phyloP scores from a whole-genome alignment of 1,140 invertebrate species.

The Cotesia chilonis region DNA sequence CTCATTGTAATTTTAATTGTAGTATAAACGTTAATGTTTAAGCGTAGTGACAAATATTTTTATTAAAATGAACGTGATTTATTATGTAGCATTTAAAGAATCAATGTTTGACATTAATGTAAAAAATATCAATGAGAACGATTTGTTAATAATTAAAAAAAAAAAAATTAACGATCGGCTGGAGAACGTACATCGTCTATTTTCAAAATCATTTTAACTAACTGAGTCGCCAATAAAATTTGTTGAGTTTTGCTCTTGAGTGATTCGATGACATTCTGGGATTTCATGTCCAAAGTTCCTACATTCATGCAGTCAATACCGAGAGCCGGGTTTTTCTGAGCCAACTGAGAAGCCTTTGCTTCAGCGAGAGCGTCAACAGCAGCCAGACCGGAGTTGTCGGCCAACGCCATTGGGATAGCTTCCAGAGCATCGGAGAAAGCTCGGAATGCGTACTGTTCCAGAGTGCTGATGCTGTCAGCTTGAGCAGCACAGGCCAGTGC shows the following conservation, averaged over 20 bases:
- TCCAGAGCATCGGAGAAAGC: slow-evolving; percentile 97
- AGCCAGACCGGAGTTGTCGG: slow-evolving; percentile 95
- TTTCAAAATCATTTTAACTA: slow-evolving; percentile 99
- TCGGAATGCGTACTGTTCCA: slow-evolving; percentile 98
- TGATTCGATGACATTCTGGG: slow-evolving; percentile 96
- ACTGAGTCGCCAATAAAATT: slow-evolving; percentile 93
- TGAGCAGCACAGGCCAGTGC: slow-evolving; percentile 87
- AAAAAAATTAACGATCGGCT: slow-evolving; percentile 61
- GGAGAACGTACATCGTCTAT: slow-evolving; percentile 97
- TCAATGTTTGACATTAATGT: slow-evolving; percentile 8
- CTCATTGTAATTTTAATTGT: too few species aligned
- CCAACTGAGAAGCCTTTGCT: slow-evolving; percentile 88
- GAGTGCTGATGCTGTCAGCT: slow-evolving; percentile 89
- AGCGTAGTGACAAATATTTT: too few species aligned
- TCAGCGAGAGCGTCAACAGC: slow-evolving; percentile 93
- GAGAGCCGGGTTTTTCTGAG: slow-evolving; percentile 85
- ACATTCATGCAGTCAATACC: slow-evolving; percentile 95
- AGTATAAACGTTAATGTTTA: too few species aligned
- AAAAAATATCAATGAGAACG: slow-evolving; percentile 6
- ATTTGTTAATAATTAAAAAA: slow-evolving; percentile 21
- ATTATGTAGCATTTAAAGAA: background rate
- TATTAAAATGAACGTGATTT: too few species aligned
- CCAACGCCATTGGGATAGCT: slow-evolving; percentile 91
- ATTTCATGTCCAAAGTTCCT: slow-evolving; percentile 95
- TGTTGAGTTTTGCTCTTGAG: slow-evolving; percentile 97